A percentile compares a stretch with the other conserved stretches of the same genome.
Evolutionary conservation across 2,797 vertebrate genomes (phyloP).

Genomic region (Zalophus californianus): DNA sequence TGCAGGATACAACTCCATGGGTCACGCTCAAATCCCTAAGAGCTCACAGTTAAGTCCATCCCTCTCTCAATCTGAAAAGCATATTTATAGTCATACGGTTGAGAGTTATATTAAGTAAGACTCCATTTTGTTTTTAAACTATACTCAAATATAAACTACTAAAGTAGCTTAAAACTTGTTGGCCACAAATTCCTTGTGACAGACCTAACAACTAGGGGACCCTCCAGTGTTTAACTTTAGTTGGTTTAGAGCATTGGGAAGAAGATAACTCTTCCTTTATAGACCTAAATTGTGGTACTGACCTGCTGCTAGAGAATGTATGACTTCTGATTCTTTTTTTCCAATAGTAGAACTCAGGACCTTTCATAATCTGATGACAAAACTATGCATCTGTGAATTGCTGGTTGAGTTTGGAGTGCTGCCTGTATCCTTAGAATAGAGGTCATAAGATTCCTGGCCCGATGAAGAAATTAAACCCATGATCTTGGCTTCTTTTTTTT

Average conservation of each 20-base stretch:
- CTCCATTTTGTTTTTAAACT: not conserved
- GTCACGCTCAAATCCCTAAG: not conserved
- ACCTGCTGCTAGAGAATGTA: not conserved
- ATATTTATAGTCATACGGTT: not conserved
- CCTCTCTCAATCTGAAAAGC: not conserved
- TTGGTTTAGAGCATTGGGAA: not conserved
- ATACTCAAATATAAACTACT: not conserved
- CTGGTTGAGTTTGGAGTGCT: not conserved
- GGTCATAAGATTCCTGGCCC: not conserved
- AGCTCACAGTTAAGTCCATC: not conserved
- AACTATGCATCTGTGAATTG: not conserved
- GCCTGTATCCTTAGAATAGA: not conserved
- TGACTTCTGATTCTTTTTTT: not conserved
- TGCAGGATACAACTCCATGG: not conserved
- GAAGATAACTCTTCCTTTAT: not conserved
- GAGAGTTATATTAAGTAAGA: not conserved
- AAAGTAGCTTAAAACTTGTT: not conserved
- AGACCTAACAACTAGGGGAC: not conserved
- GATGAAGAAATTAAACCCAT: not conserved
- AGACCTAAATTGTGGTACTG: not conserved
- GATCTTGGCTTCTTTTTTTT: not conserved
- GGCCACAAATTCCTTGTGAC: not conserved
- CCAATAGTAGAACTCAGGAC: not conserved
- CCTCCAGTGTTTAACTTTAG: not conserved
- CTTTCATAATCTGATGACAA: not conserved